A percentile compares a stretch with the other conserved stretches of the same genome.
phyloP scores from a whole-genome alignment of 1,140 invertebrate genomes.

The Olivierus martensii region DNA sequence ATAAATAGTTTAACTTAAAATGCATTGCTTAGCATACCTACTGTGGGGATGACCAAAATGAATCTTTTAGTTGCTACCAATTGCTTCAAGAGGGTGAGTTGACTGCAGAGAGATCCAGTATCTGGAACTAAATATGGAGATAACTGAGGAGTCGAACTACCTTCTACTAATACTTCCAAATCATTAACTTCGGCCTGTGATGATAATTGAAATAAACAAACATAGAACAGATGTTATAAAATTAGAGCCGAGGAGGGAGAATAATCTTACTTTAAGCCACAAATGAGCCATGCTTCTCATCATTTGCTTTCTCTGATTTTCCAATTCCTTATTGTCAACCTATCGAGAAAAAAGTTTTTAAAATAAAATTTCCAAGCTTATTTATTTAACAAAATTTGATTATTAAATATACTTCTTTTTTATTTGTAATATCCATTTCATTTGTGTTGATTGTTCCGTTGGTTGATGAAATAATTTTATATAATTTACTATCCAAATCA shows the following conservation, averaged over 20 bases:
- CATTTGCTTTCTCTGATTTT: constrained; percentile 38
- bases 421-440: neutral
- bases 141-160: constrained; percentile 11
- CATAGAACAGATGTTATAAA: too few relatives aligned
- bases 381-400: neutral
- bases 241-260: too few relatives aligned
- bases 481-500: constrained; percentile 12
- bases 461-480: constrained; percentile 5
- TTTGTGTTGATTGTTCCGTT: neutral
- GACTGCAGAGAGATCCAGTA: constrained; percentile 50
- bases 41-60: constrained; percentile 60
- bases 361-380: neutral
- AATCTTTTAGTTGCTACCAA: constrained; percentile 58
- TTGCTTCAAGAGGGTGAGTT: constrained; percentile 58
- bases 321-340: constrained; percentile 24
- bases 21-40: constrained; percentile 41
- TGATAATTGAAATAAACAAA: constrained; percentile 6
- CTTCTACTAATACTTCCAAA: constrained; percentile 40
- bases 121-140: constrained; percentile 54
- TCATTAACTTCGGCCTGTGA: constrained; percentile 47
- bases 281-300: constrained; percentile 60
- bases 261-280: constrained; percentile 43
- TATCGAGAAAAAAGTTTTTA: neutral
- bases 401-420: neutral
- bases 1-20: neutral